A percentile compares a stretch with the other conserved stretches of the same genome.
Conservation (phyloP, 1,140 invertebrate genomes). For the Microplitis demolitor region DNA sequence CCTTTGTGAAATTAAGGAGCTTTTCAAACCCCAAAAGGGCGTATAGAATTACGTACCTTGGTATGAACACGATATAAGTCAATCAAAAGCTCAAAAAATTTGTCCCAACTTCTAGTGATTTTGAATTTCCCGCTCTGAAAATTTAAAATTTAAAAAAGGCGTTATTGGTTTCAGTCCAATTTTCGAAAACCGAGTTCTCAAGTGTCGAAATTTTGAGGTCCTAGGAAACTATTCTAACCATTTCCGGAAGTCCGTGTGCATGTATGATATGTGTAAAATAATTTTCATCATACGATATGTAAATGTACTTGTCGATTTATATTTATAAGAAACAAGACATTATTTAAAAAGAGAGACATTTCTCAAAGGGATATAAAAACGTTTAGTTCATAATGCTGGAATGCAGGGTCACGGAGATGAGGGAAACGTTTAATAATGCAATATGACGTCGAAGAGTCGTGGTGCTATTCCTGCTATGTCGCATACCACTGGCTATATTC, state of each 20-base stretch:
- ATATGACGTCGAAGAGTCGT: constrained; percentile 55
- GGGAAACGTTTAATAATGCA: constrained; percentile 58
- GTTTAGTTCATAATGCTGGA: constrained; percentile 55
- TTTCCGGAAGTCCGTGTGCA: not conserved
- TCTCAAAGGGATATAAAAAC: constrained; percentile 48
- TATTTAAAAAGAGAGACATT: not conserved
- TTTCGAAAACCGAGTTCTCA: too few relatives aligned
- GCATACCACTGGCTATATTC: constrained; percentile 54
- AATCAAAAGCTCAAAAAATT: too few relatives aligned
- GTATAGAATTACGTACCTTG: too few relatives aligned
- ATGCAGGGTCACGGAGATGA: constrained; percentile 42
- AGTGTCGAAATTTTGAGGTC: too few relatives aligned
- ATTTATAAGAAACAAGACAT: not conserved
- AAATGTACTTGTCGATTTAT: not conserved
- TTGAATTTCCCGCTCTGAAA: too few relatives aligned
- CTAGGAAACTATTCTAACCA: not conserved
- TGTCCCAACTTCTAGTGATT: too few relatives aligned
- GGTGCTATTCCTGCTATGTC: constrained; percentile 57
- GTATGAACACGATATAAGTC: too few relatives aligned
- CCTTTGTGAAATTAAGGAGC: too few relatives aligned
- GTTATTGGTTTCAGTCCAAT: too few relatives aligned
- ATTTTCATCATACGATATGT: too few relatives aligned
- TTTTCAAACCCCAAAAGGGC: too few relatives aligned
- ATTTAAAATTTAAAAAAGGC: not conserved
- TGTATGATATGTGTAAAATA: not conserved